Percentiles rank a stretch among this genome's conserved stretches.
Conservation (phyloP, 2,113 vertebrate species). For the Pterocles burchelli region DNA sequence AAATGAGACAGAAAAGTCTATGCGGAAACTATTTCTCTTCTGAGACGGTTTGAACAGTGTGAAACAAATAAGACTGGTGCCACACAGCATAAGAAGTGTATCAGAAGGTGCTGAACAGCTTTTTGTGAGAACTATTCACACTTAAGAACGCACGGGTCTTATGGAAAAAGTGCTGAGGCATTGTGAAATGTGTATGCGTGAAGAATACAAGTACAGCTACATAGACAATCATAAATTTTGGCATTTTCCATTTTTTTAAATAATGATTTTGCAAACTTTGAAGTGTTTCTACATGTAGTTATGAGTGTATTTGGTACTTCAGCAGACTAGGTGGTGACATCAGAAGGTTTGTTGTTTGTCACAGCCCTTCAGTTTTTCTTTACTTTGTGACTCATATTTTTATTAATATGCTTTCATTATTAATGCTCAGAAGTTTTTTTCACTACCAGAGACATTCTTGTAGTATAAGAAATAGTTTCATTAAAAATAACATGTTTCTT, state of each 20-base stretch:
- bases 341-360: neutral
- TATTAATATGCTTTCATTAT: neutral
- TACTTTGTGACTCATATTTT: neutral
- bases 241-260: neutral
- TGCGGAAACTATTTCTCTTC: conserved; percentile 13
- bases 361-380: neutral
- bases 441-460: neutral
- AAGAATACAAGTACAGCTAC: neutral
- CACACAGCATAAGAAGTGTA: neutral
- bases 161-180: neutral
- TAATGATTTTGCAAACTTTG: neutral
- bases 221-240: neutral
- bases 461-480: neutral
- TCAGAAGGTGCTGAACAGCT: neutral
- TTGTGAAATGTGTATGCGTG: neutral
- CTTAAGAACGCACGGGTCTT: neutral
- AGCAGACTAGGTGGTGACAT: neutral
- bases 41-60: neutral
- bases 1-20: conserved; percentile 46
- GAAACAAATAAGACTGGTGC: neutral
- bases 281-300: neutral
- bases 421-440: neutral
- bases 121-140: neutral
- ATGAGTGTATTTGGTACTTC: neutral
- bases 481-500: neutral